Conservation (phyloP, 2,113 vertebrate genomes). For the Cebidichthys violaceus region DNA sequence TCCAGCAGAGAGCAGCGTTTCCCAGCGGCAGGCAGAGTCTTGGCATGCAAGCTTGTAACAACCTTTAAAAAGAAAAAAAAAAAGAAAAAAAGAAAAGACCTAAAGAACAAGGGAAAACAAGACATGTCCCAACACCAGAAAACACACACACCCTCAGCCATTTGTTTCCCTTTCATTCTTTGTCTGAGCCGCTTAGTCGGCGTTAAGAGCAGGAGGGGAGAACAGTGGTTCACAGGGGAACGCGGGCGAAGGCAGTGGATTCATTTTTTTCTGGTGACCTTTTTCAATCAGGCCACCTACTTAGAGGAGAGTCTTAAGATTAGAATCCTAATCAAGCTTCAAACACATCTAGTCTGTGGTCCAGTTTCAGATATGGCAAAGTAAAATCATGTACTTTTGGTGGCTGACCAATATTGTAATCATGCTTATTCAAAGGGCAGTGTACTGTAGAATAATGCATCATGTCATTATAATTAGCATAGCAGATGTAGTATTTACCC, state of each 20-base stretch:
- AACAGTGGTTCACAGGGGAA: constrained; percentile 29
- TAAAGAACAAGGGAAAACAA: constrained; percentile 33
- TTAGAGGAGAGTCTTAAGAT: constrained; percentile 27
- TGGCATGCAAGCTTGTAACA: constrained; percentile 55
- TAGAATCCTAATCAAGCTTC: constrained; percentile 11
- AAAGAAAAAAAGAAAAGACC: constrained; percentile 15
- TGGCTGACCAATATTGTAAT: constrained; percentile 63
- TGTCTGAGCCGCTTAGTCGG: constrained; percentile 51
- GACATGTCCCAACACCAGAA: constrained; percentile 60
- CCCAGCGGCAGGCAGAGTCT: constrained; percentile 61
- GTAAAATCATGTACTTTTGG: constrained; percentile 40
- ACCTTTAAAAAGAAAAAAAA: constrained; percentile 50
- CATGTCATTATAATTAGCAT: constrained; percentile 46
- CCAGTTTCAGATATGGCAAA: constrained; percentile 36
- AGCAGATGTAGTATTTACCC: constrained; percentile 54
- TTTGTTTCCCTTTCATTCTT: constrained; percentile 71
- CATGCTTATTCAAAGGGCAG: constrained; percentile 43
- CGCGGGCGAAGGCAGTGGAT: constrained; percentile 17
- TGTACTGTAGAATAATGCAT: constrained; percentile 27
- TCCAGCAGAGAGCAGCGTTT: constrained; percentile 76
- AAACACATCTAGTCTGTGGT: constrained; percentile 30
- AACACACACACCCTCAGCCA: constrained; percentile 57
- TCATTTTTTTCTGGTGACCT: constrained; percentile 25
- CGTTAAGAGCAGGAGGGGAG: constrained; percentile 48
- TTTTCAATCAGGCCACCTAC: constrained; percentile 29